Evolutionary conservation across 2,797 vertebrate genomes (phyloP), one percentile per base, ranked within the genome.

Genomic region (Lates japonicus): DNA sequence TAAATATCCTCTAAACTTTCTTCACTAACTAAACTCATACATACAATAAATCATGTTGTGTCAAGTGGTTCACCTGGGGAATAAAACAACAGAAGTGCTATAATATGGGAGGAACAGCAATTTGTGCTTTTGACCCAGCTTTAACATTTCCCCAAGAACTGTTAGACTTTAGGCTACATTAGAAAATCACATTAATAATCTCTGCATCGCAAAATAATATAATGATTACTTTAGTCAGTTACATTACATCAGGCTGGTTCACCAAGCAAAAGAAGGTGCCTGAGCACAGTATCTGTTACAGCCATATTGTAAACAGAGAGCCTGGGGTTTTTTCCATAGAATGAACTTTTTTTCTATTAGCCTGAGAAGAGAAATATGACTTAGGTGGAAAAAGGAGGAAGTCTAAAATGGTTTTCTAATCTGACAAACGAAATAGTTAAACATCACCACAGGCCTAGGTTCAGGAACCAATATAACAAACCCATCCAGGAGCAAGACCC

Each of bases 1-100:
- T 75, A 76, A 86, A 85, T 76, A 84, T 68, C 59, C 68, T 49
- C 29, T 42, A 80, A 85, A 87, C 60, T 80, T 88, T 78, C 25
- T 44, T 76, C 9, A 31, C 52, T 20, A 49, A 75, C 17, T 20
- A 14, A 69, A 74, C 20, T 48, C 31, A 71, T 31, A 61, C 14
- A 60, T 14, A 63, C 9, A 31, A 57, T 65, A 67, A 63, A 76
- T 63, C 54, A 64, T n/a, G n/a, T n/a, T n/a, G n/a, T n/a, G n/a
- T n/a, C n/a, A n/a, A n/a, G n/a, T n/a, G n/a, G n/a, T n/a, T n/a
- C n/a, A n/a, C n/a, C 63, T 55, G 39, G 12, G 31, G 41, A 20
- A 35, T n/a, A 16, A 39, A 22, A 62, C n/a, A 75, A 49, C 17
- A 58, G 3, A 76, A 84, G 72, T 58, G n/a, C 69, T 62, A 63